Conservation (phyloP, 1,140 invertebrate genomes). For the Drosophila murphyi region DNA sequence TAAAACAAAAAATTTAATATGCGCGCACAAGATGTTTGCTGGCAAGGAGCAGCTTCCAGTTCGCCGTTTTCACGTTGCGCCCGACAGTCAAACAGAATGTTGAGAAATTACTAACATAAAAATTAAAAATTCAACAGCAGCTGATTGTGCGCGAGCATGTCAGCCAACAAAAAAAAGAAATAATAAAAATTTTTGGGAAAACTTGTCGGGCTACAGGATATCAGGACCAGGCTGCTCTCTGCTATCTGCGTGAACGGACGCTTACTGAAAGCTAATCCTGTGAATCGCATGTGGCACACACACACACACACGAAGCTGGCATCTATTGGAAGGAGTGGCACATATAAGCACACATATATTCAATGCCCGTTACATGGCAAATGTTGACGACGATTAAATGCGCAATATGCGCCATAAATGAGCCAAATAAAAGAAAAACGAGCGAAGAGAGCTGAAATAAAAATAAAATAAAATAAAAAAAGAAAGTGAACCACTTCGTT, state of each 20-base stretch:
- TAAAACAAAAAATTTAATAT: constrained; percentile 80
- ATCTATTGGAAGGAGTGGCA: constrained; percentile 30
- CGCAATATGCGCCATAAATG: constrained; percentile 81
- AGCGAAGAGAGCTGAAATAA: constrained; percentile 55
- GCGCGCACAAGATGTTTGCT: constrained; percentile 76
- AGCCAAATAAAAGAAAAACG: constrained; percentile 71
- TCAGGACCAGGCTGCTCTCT: constrained; percentile 5
- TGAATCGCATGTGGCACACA: constrained; percentile 21
- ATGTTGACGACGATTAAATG: constrained; percentile 77
- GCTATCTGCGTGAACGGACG: constrained; percentile 13
- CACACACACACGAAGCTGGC: neutral
- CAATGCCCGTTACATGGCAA: constrained; percentile 35
- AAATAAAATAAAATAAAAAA: constrained; percentile 22
- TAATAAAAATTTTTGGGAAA: constrained; percentile 55
- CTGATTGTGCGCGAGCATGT: constrained; percentile 58
- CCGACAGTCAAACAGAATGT: constrained; percentile 54
- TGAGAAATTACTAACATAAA: constrained; percentile 82
- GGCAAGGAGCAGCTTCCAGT: constrained; percentile 48
- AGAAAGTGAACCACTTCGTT: constrained; percentile 5
- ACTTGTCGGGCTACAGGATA: constrained; percentile 38
- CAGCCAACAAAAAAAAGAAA: constrained; percentile 4
- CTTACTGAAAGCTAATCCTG: constrained; percentile 51
- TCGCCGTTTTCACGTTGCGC: constrained; percentile 9
- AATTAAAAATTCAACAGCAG: constrained; percentile 83
- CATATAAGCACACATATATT: constrained; percentile 20